Base-by-base conservation (phyloP, 2,113 vertebrate species). In the Seriola rivoliana region DNA sequence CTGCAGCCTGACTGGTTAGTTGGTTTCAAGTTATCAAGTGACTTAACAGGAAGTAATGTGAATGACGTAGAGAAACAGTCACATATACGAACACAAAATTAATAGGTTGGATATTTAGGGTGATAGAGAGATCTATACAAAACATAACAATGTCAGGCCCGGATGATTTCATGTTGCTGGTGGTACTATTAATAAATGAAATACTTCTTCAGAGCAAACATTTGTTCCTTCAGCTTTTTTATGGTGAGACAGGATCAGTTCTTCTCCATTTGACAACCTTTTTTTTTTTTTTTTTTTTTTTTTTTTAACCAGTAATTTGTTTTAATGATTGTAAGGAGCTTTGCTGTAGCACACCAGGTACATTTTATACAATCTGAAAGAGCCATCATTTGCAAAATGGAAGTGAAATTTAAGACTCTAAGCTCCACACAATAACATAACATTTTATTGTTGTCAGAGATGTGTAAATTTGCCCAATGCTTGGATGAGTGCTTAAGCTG, bases 331-430 rank as follows among this genome's bases (percentile, higher is more conserved):
- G 54, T 54, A 66, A 55, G 36, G 54, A 72, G 77, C 68, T 40
- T 81, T 77, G 80, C 84, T 78, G 59, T 38, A 77, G 60, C 66
- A 60, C 19, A 4, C 17, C 57, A 75, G 71, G 66, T 65, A 58
- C 29, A 34, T 80, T 86, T 80, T 52, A 66, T 32, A 57, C 6
- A 66, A 50, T 80, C 65, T 85, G 80, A 80, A 59, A 48, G 83
- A 81, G 71, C 62, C 78, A 50, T 89, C 78, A 71, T 7, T 75
- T 80, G 85, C 44, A n/a, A 59, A 73, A 34, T 68, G 42, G 69
- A 78, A 78, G 72, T 70, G 69, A 81, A 81, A 81, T 82, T 62
- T 81, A 80, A 79, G 63, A 79, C 62, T 44, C 29, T 25, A 11
- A 57, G 72, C 68, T 19, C 21, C 60, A 21, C 71, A 58, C 46